Conservation (phyloP, 2,888 invertebrate species). For the Sepiola atlantica region DNA sequence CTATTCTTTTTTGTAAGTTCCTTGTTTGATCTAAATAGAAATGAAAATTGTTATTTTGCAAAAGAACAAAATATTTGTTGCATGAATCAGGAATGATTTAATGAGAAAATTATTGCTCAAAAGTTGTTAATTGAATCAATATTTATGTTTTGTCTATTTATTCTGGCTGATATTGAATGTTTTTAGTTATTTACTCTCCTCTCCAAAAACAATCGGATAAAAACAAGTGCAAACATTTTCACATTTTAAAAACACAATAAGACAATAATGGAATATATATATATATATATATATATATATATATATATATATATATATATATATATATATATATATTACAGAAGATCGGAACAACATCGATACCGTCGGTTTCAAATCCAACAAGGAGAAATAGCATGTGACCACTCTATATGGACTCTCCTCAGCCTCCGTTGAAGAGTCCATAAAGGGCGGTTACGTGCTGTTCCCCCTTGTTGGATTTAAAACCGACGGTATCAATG, state of each 20-base stretch:
- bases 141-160: neutral
- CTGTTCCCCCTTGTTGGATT: too few species aligned
- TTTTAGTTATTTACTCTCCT: neutral
- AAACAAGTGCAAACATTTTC: neutral
- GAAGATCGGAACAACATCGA: too few species aligned
- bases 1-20: neutral
- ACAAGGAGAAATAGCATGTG: too few species aligned
- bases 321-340: too few species aligned
- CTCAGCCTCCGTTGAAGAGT: too few species aligned
- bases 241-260: neutral
- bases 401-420: too few species aligned
- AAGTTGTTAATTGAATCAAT: neutral
- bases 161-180: neutral
- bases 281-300: too few species aligned
- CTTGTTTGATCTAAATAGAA: constrained; percentile 1
- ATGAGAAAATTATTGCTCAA: neutral
- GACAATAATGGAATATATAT: neutral
- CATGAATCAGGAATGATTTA: neutral
- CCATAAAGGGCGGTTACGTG: too few species aligned
- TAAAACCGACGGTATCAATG: too few species aligned
- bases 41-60: neutral
- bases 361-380: too few species aligned
- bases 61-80: neutral
- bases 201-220: neutral
- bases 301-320: too few species aligned